A percentile compares a stretch with the other conserved stretches of the same genome.
phyloP scores from a whole-genome alignment of 2,113 vertebrate genomes.

The Poicephalus meyeri region DNA sequence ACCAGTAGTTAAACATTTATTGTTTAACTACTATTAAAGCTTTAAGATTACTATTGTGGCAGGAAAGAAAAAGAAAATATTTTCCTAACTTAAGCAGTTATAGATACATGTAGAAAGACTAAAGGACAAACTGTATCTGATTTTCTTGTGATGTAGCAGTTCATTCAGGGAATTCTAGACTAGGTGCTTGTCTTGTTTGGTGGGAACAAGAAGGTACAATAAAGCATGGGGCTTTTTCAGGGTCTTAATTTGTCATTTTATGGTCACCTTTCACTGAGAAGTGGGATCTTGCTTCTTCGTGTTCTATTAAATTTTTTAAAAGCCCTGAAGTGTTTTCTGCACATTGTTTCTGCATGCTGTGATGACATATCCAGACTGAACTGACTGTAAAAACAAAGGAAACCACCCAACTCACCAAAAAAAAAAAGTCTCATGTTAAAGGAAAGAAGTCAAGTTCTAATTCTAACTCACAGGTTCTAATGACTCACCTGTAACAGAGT shows the following conservation, averaged over 20 bases:
- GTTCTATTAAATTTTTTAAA: background rate
- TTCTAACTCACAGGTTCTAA: background rate
- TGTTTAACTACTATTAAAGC: background rate
- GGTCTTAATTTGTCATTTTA: background rate
- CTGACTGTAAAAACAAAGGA: background rate
- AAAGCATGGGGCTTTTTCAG: background rate
- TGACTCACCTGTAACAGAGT: background rate
- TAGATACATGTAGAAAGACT: background rate
- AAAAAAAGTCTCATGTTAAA: background rate
- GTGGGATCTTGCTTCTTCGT: background rate
- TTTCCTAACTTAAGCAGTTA: background rate
- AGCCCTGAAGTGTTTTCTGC: background rate
- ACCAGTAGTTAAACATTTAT: background rate
- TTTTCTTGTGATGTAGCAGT: background rate
- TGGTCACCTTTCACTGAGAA: background rate
- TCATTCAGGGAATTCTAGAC: background rate
- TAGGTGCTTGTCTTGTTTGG: background rate
- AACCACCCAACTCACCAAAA: background rate
- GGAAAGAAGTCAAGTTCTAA: background rate
- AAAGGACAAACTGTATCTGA: background rate
- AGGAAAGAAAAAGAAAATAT: background rate
- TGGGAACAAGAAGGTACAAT: background rate
- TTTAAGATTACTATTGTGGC: background rate
- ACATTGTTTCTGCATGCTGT: background rate
- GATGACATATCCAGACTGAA: background rate